These are phyloP conservation scores for Eubasilissa regina DNA, from an alignment of 1,140 invertebrate genomes.

Conservation along the genomic window DNA sequence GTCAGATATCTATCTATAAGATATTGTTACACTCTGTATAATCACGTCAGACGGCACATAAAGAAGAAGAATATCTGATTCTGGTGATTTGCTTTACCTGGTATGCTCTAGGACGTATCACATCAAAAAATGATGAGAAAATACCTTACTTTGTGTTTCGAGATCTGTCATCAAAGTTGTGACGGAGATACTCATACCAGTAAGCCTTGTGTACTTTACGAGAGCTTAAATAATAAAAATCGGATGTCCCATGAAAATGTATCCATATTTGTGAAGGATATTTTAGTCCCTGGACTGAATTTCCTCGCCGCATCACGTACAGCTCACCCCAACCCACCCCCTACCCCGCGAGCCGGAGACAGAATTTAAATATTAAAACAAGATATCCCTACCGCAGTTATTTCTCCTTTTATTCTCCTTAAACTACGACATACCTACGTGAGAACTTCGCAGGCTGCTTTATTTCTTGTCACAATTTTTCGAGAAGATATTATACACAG, in stretches of 20 bases:
- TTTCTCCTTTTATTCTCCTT: conserved; percentile 30
- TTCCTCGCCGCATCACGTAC: conserved; percentile 25
- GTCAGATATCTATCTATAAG: too few species aligned
- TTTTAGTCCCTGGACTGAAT: conserved; percentile 35
- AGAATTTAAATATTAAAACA: conserved; percentile 43
- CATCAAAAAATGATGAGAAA: too few species aligned
- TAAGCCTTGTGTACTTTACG: too few species aligned
- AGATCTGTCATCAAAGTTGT: too few species aligned
- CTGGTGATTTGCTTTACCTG: too few species aligned
- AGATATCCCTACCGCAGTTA: conserved; percentile 33
- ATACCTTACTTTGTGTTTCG: too few species aligned
- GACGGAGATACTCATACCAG: too few species aligned
- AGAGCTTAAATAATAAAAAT: too few species aligned
- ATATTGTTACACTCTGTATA: too few species aligned
- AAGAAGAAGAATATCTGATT: too few species aligned
- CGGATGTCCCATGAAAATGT: conserved; percentile 1
- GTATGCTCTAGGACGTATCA: too few species aligned
- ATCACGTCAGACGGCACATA: too few species aligned
- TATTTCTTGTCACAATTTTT: conserved; percentile 1
- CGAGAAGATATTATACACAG: conserved; percentile 18
- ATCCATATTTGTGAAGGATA: conserved; percentile 35
- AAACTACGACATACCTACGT: conserved; percentile 34
- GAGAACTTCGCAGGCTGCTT: conserved; percentile 23
- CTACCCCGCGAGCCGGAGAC: conserved; percentile 17
- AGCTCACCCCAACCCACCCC: background rate